phyloP scores from a whole-genome alignment of 2,888 invertebrate species.

The Archips crataeganus region DNA sequence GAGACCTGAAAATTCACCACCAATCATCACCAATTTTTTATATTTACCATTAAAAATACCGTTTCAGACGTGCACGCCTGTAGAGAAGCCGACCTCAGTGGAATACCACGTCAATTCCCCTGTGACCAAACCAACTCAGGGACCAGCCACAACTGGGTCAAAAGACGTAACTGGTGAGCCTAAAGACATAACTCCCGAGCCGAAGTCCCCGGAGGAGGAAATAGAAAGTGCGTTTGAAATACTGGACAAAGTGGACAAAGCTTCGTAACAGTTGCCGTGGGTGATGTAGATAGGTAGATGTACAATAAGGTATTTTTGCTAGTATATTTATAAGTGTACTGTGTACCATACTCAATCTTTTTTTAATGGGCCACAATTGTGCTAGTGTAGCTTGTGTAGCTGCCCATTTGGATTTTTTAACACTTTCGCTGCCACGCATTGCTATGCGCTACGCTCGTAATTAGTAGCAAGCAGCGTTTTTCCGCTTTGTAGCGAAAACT shows the following conservation, averaged over 20 bases:
- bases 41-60: background rate
- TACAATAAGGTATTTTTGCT: background rate
- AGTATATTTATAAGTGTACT: too few species aligned
- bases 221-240: slow-evolving; percentile 78
- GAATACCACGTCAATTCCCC: slow-evolving; percentile 69
- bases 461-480: too few species aligned
- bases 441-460: too few species aligned
- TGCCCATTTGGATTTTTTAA: too few species aligned
- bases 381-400: too few species aligned
- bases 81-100: slow-evolving; percentile 62
- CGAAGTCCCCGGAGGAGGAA: slow-evolving; percentile 74
- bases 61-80: slow-evolving; percentile 60
- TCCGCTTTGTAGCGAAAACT: too few species aligned
- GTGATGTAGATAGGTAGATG: slow-evolving; percentile 2
- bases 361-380: too few species aligned
- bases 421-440: too few species aligned
- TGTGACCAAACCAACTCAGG: slow-evolving; percentile 35
- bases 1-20: too few species aligned
- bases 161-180: slow-evolving; percentile 47
- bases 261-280: slow-evolving; percentile 20
- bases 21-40: too few species aligned
- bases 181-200: slow-evolving; percentile 46
- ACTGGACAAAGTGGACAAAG: slow-evolving; percentile 63
- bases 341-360: too few species aligned
- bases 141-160: slow-evolving; percentile 43